phyloP scores from a whole-genome alignment of 2,797 vertebrate genomes.

The Ceryle rudis region DNA sequence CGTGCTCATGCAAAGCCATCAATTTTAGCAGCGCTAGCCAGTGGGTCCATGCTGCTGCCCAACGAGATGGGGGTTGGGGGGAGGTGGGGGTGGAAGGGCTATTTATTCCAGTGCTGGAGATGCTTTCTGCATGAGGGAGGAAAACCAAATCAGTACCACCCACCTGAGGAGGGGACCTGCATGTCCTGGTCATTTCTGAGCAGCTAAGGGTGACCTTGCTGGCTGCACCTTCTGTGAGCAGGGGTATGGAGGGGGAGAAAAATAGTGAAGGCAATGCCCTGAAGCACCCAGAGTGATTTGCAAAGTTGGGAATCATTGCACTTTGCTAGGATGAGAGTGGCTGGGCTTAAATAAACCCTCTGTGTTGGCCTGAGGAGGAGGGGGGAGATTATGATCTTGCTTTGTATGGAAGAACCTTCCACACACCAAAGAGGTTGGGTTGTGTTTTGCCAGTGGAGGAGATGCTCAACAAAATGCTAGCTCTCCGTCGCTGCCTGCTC shows the following conservation, averaged over 20 bases:
- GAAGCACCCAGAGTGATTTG: background rate
- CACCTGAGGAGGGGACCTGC: rapidly evolving
- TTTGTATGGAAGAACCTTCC: background rate
- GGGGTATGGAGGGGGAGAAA: background rate
- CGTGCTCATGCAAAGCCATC: rapidly evolving
- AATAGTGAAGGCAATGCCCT: background rate
- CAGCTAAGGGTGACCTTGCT: background rate
- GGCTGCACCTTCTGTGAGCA: background rate
- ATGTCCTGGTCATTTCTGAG: background rate
- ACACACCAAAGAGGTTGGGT: background rate
- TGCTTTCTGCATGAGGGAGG: background rate
- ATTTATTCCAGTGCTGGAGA: background rate
- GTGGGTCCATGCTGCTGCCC: rapidly evolving
- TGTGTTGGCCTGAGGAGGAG: background rate
- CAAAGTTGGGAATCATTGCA: background rate
- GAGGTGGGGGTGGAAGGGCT: background rate
- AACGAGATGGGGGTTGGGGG: background rate
- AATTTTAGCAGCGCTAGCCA: background rate
- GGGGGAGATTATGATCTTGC: background rate
- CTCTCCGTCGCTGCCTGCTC: rapidly evolving
- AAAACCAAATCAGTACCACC: rapidly evolving
- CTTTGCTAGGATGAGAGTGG: background rate
- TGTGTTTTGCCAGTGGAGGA: background rate
- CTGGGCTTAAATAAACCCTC: background rate
- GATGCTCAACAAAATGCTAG: background rate